These are phyloP conservation scores for Antheraea pernyi DNA, from an alignment of 1,140 invertebrate genomes.

Conservation along the genomic window DNA sequence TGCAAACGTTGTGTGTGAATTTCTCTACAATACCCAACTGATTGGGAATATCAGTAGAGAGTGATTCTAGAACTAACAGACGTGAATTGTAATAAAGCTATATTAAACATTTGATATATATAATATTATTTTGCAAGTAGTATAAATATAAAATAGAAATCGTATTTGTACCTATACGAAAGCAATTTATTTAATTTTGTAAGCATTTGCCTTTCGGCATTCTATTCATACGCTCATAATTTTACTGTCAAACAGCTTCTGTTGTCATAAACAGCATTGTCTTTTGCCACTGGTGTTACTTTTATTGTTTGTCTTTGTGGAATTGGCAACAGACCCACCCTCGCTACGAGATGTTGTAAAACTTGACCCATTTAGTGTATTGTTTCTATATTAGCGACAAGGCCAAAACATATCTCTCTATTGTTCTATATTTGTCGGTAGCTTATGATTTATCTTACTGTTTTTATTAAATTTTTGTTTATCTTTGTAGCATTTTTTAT, in stretches of 20 bases:
- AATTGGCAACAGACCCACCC: constrained; percentile 33
- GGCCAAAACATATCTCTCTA: constrained; percentile 11
- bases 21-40: too few relatives aligned
- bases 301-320: constrained; percentile 43
- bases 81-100: too few relatives aligned
- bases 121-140: neutral
- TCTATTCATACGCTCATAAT: constrained; percentile 35
- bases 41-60: too few relatives aligned
- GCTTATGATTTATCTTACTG: neutral
- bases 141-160: neutral
- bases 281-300: constrained; percentile 64
- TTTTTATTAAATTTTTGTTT: neutral
- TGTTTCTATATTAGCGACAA: constrained; percentile 29
- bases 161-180: neutral
- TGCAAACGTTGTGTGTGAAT: too few relatives aligned
- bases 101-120: too few relatives aligned
- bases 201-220: neutral
- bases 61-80: too few relatives aligned
- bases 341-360: constrained; percentile 19
- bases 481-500: neutral
- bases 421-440: neutral
- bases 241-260: constrained; percentile 49
- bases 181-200: constrained; percentile 15
- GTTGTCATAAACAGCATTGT: constrained; percentile 62
- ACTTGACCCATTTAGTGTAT: constrained; percentile 40